phyloP scores from a whole-genome alignment of 2,113 vertebrate species.

The Delphinus delphis region DNA sequence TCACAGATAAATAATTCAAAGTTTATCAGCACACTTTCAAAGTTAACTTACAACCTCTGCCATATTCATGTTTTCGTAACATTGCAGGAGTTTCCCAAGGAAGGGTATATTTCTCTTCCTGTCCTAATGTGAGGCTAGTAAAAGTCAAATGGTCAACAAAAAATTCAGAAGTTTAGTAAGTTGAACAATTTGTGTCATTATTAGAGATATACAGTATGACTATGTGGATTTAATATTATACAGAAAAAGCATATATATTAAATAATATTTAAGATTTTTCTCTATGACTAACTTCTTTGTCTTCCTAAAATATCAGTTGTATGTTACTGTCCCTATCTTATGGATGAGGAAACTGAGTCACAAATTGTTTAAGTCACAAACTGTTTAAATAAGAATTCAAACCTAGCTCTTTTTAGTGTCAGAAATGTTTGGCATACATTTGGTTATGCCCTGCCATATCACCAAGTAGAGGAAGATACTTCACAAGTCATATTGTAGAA shows the following conservation, averaged over 20 bases:
- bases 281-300: not conserved
- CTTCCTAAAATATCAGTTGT: not conserved
- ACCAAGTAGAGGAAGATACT: not conserved
- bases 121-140: not conserved
- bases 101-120: not conserved
- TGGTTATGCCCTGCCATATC: not conserved
- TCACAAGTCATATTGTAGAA: not conserved
- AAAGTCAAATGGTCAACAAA: not conserved
- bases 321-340: not conserved
- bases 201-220: not conserved
- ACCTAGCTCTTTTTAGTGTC: not conserved
- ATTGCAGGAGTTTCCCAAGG: not conserved
- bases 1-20: constrained; percentile 65
- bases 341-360: not conserved
- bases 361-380: not conserved
- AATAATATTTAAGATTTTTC: not conserved
- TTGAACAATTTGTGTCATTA: not conserved
- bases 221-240: not conserved
- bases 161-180: not conserved
- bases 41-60: constrained; percentile 46
- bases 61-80: not conserved
- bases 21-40: constrained; percentile 54
- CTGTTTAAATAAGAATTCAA: not conserved
- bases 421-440: not conserved
- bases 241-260: not conserved